Conservation (phyloP, 2,113 vertebrate species). For the Beaufortia kweichowensis region DNA sequence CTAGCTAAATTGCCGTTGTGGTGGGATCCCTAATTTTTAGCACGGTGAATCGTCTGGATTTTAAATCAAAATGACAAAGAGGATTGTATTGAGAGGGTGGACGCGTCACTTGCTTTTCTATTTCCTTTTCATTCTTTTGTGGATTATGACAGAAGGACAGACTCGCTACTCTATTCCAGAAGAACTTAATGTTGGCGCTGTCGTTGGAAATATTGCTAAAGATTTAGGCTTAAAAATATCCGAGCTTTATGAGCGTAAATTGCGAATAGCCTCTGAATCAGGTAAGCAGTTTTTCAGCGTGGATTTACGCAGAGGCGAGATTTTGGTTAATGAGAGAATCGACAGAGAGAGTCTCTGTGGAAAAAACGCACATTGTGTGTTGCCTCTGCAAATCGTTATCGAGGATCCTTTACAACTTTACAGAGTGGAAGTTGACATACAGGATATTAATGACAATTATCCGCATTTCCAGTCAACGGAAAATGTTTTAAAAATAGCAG, state of each 20-base stretch:
- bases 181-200: constrained; percentile 54
- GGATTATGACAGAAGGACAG: constrained; percentile 58
- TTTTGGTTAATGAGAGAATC: constrained; percentile 41
- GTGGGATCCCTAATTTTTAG: constrained; percentile 18
- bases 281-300: constrained; percentile 50
- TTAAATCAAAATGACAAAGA: constrained; percentile 30
- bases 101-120: constrained; percentile 57
- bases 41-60: constrained; percentile 41
- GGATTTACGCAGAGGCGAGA: constrained; percentile 57
- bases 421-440: constrained; percentile 73
- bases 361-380: constrained; percentile 48
- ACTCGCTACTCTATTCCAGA: constrained; percentile 60
- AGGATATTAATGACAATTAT: constrained; percentile 78
- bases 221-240: constrained; percentile 57
- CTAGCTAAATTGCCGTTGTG: not conserved
- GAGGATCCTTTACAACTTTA: constrained; percentile 75
- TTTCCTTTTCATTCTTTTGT: constrained; percentile 57
- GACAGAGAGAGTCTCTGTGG: constrained; percentile 38
- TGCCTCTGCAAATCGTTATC: constrained; percentile 62
- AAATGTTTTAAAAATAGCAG: constrained; percentile 73
- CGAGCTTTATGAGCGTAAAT: constrained; percentile 55
- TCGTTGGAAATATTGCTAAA: constrained; percentile 60
- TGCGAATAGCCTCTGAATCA: constrained; percentile 58
- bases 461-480: constrained; percentile 71
- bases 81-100: constrained; percentile 27